These are phyloP conservation scores for Sander lucioperca DNA, from an alignment of 2,113 vertebrate species.

Conservation along the genomic window DNA sequence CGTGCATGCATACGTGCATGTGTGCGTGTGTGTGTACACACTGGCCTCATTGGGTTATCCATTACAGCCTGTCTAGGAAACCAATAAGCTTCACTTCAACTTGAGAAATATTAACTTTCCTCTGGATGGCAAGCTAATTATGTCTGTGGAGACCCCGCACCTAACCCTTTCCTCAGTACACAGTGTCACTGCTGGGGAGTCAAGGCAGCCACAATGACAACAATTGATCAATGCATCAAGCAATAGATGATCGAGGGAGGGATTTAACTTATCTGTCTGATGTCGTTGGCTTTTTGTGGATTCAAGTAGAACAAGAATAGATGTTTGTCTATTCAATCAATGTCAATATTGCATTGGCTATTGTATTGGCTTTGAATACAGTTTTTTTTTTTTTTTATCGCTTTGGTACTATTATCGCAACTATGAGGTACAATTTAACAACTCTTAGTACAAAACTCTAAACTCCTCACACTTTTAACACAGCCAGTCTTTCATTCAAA, in stretches of 20 bases:
- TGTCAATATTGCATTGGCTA: not conserved
- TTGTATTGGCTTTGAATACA: not conserved
- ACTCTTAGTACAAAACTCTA: too few relatives aligned
- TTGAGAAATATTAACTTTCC: conserved; percentile 80
- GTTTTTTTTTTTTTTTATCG: too few relatives aligned
- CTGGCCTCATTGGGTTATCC: conserved; percentile 71
- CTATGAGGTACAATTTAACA: too few relatives aligned
- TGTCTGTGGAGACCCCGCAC: conserved; percentile 29
- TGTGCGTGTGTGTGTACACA: too few relatives aligned
- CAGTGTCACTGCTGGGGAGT: conserved; percentile 35
- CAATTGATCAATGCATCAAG: conserved; percentile 52
- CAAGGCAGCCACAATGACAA: conserved; percentile 46
- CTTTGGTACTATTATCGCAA: too few relatives aligned
- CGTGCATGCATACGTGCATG: too few relatives aligned
- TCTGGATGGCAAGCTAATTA: conserved; percentile 77
- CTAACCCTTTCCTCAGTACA: conserved; percentile 33
- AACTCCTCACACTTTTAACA: too few relatives aligned
- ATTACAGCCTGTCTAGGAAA: conserved; percentile 81
- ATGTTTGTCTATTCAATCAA: not conserved
- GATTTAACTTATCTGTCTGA: conserved; percentile 26
- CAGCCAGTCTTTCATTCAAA: too few relatives aligned
- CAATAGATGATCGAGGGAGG: conserved; percentile 20
- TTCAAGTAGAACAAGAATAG: not conserved
- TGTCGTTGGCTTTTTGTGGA: conserved; percentile 25
- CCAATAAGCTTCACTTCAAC: conserved; percentile 76